phyloP scores from a whole-genome alignment of 2,797 vertebrate species.

The Oreortyx pictus region DNA sequence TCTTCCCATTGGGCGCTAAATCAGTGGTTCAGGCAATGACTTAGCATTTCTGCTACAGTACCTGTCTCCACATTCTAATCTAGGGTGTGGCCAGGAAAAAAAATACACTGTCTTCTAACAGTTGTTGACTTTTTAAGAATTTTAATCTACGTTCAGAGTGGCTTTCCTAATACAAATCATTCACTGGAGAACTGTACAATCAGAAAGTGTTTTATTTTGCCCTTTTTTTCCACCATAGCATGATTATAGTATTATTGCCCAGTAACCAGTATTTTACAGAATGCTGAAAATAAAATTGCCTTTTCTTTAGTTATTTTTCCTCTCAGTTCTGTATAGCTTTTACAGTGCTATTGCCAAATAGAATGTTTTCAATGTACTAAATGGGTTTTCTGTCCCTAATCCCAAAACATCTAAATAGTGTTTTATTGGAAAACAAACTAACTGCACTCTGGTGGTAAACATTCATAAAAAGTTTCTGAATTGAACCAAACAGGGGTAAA shows the following conservation, averaged over 20 bases:
- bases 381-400: conserved; percentile 25
- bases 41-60: background rate
- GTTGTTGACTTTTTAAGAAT: background rate
- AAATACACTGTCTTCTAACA: background rate
- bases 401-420: conserved; percentile 22
- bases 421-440: conserved; percentile 61
- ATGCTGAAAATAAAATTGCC: background rate
- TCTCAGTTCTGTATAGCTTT: background rate
- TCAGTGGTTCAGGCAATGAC: too few relatives aligned
- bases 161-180: background rate
- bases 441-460: conserved; percentile 39
- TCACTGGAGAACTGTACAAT: background rate
- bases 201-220: background rate
- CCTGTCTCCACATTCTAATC: background rate
- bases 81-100: background rate
- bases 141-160: background rate
- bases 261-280: background rate
- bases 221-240: background rate
- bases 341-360: conserved; percentile 23
- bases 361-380: conserved; percentile 26
- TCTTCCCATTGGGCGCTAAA: too few relatives aligned
- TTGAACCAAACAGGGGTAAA: background rate
- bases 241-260: background rate
- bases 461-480: conserved; percentile 41
- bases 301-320: background rate